Conservation (phyloP, 2,113 vertebrate genomes). For the Periophthalmodon schlosseri region DNA sequence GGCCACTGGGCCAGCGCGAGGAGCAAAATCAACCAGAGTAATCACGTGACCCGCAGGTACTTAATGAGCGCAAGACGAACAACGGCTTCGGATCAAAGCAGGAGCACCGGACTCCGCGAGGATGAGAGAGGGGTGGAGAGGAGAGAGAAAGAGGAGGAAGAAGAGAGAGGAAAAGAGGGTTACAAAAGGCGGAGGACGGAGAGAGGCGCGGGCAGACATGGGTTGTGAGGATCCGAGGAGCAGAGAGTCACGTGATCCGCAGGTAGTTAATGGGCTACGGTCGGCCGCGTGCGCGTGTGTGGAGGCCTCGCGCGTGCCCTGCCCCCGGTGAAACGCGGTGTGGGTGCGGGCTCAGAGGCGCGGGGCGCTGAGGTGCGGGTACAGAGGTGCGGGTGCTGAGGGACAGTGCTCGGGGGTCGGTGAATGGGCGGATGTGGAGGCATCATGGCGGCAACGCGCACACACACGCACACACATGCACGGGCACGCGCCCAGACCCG, state of each 20-base stretch:
- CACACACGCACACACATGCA: conserved; percentile 30
- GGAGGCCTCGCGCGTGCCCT: neutral
- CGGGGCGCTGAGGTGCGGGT: neutral
- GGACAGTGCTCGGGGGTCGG: conserved; percentile 1
- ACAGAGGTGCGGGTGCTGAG: neutral
- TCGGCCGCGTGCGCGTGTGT: neutral
- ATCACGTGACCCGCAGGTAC: neutral
- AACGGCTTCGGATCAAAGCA: neutral
- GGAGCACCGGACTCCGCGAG: neutral
- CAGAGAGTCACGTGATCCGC: conserved; percentile 7
- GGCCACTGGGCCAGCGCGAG: neutral
- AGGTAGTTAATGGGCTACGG: conserved; percentile 1
- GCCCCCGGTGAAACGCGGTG: neutral
- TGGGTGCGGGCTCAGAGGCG: neutral
- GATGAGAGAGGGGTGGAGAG: neutral
- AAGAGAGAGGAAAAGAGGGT: neutral
- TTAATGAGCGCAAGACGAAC: neutral
- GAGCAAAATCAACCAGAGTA: neutral
- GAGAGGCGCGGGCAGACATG: neutral
- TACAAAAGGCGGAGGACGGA: neutral
- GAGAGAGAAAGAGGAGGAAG: neutral
- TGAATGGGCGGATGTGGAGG: conserved; percentile 72
- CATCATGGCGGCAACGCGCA: conserved; percentile 67
- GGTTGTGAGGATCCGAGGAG: neutral
- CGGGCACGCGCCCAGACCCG: conserved; percentile 48